Evolutionary conservation across 2,888 invertebrate genomes (phyloP), one percentile per base, ranked within the genome.

Genomic region (Cecidostiba fungosa): DNA sequence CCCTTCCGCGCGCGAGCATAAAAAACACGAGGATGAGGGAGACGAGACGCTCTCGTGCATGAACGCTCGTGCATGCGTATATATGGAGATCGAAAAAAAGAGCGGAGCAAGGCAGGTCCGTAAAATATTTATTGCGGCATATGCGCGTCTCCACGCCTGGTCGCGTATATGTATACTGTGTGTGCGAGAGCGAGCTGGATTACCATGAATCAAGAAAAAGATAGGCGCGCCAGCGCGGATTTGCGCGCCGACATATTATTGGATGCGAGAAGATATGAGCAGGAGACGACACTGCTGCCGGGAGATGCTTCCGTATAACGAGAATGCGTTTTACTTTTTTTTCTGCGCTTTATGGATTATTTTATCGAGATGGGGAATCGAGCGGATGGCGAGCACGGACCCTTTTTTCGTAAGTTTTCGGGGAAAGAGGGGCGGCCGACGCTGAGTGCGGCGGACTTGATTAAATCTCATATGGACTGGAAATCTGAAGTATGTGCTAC

Each of bases 91-190:
- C 66, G 80, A 74, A 66, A 80, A 73, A 62, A n/a, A 70, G 26
- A 69, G 50, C 50, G 47, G 59, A 6, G 72, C 54, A 81, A 69
- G 32, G 47, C 69, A 85, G 85, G 88, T 86, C 87, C 89, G 89
- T 93, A 89, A 93, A 93, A 92, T 92, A 92, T 93, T 92, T 91
- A 93, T 91, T 89, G 90, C 87, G 85, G 88, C 91, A 90, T 91
- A 90, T 90, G 91, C 88, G 87, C 84, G 16, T 85, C 74, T 77
- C 74, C 50, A 66, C 36, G 72, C 32, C 14, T 19, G 26, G 39
- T 32, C 50, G 82, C 39, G 26, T 39, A 50, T 73, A 85, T 84
- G 19, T 76, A 76, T 86, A 85, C n/a, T n/a, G n/a, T n/a, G n/a
- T n/a, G n/a, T 85, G 83, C 85, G 85, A 78, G 88, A 85, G 77